phyloP scores from a whole-genome alignment of 1,140 invertebrate genomes.

The Drosophila navojoa region DNA sequence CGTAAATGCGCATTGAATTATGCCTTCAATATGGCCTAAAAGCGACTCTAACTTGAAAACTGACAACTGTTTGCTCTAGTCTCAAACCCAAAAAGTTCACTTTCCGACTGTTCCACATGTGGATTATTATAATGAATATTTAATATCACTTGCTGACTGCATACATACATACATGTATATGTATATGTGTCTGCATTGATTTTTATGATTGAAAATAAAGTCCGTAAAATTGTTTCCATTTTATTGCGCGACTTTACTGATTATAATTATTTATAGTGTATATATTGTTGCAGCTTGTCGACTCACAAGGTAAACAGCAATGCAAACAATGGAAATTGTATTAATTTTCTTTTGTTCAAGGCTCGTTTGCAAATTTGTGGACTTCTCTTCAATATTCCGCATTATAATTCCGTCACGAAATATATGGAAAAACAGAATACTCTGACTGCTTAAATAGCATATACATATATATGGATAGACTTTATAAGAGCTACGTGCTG shows the following conservation, averaged over 20 bases:
- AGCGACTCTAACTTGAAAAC: slow-evolving; percentile 27
- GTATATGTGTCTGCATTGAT: too few species aligned
- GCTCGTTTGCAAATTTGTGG: neutral
- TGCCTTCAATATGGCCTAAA: slow-evolving; percentile 34
- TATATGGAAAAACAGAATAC: too few species aligned
- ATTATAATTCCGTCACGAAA: too few species aligned
- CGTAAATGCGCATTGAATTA: slow-evolving; percentile 61
- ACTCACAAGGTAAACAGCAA: slow-evolving; percentile 2
- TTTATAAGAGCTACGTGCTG: too few species aligned
- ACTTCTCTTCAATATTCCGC: neutral
- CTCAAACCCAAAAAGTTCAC: slow-evolving; percentile 44
- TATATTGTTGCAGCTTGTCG: slow-evolving; percentile 26
- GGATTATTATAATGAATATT: slow-evolving; percentile 79
- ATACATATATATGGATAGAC: too few species aligned
- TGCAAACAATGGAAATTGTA: slow-evolving; percentile 22
- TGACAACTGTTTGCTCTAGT: slow-evolving; percentile 27
- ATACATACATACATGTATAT: neutral
- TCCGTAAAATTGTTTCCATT: neutral
- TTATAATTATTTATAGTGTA: slow-evolving; percentile 24
- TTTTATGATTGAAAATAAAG: too few species aligned
- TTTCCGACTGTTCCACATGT: slow-evolving; percentile 52
- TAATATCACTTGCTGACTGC: slow-evolving; percentile 60
- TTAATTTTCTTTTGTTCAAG: slow-evolving; percentile 21
- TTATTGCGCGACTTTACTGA: neutral
- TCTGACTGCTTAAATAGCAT: too few species aligned